Conservation (phyloP, 2,888 invertebrate genomes). For the Epinotia nisella region DNA sequence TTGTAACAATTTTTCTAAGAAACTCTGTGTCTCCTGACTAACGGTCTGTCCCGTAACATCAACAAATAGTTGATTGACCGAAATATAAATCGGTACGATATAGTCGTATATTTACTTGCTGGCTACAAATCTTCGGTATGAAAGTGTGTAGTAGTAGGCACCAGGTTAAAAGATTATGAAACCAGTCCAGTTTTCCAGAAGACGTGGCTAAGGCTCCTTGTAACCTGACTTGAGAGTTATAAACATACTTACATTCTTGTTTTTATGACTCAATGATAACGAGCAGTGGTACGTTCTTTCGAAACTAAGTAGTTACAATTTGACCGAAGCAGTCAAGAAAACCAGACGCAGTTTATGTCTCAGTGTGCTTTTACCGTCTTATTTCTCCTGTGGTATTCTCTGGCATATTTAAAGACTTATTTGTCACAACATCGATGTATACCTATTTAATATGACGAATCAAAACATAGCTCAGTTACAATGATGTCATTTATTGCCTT, state of each 20-base stretch:
- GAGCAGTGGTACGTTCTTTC: slow-evolving; percentile 32
- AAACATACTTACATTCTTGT: slow-evolving; percentile 28
- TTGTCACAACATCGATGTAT: slow-evolving; percentile 17
- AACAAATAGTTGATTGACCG: too few relatives aligned
- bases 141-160: slow-evolving; percentile 63
- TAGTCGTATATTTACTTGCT: background rate
- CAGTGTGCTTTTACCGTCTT: background rate
- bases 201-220: slow-evolving; percentile 6
- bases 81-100: background rate
- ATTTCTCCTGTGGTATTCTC: background rate
- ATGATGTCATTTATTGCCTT: slow-evolving; percentile 35
- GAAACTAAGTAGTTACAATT: slow-evolving; percentile 36
- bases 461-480: slow-evolving; percentile 24
- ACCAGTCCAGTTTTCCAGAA: slow-evolving; percentile 27
- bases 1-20: too few relatives aligned
- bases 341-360: slow-evolving; percentile 20
- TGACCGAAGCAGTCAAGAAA: slow-evolving; percentile 27
- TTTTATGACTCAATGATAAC: slow-evolving; percentile 40
- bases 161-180: slow-evolving; percentile 27
- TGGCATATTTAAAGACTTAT: slow-evolving; percentile 7
- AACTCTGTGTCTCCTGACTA: too few relatives aligned
- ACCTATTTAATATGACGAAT: slow-evolving; percentile 30
- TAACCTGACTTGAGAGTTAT: slow-evolving; percentile 17
- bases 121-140: slow-evolving; percentile 70
- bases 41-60: too few relatives aligned